A percentile compares a stretch with the other conserved stretches of the same genome.
Evolutionary conservation across 1,140 invertebrate species (phyloP).

Genomic region (Zaprionus taronus): DNA sequence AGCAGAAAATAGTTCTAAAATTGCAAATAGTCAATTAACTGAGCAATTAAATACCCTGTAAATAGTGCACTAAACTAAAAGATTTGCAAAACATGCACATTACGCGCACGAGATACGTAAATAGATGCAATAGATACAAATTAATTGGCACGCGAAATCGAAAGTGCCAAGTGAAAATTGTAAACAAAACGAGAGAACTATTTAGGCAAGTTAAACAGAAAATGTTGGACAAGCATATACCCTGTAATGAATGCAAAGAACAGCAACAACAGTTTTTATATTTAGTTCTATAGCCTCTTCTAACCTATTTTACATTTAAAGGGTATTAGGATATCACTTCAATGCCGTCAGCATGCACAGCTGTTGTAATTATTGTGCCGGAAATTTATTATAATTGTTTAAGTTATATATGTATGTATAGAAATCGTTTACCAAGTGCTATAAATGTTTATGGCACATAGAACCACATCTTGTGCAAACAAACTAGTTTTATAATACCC

Average conservation of each 20-base stretch:
- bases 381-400: not conserved
- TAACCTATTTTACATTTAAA: not conserved
- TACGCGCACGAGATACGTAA: not conserved
- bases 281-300: too few relatives aligned
- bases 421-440: not conserved
- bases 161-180: not conserved
- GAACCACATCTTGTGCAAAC: not conserved
- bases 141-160: not conserved
- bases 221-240: not conserved
- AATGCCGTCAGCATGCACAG: not conserved
- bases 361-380: not conserved
- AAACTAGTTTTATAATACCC: not conserved
- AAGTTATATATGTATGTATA: not conserved
- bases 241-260: not conserved
- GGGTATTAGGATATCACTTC: not conserved
- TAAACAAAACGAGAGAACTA: not conserved
- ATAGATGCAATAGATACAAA: not conserved
- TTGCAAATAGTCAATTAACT: not conserved
- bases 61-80: too few relatives aligned
- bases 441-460: constrained; percentile 6
- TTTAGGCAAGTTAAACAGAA: not conserved
- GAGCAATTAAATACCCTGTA: not conserved
- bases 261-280: too few relatives aligned
- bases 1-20: not conserved
- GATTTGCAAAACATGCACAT: not conserved